These are phyloP conservation scores for Lithophane semibrunnea DNA, from an alignment of 2,888 invertebrate species.

Conservation along the genomic window DNA sequence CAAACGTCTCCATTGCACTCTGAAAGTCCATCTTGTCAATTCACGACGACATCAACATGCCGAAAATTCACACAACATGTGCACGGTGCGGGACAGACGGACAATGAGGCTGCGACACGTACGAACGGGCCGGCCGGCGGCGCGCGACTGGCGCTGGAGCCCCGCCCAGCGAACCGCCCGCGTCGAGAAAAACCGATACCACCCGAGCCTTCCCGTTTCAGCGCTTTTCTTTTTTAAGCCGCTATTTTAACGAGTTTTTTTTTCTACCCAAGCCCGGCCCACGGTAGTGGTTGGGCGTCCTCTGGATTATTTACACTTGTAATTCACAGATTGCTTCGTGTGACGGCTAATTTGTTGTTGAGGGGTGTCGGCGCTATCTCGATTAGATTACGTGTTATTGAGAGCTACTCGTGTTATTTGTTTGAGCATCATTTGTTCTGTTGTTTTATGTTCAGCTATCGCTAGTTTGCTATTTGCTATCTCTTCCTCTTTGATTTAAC, in stretches of 20 bases:
- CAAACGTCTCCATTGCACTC: slow-evolving; percentile 99
- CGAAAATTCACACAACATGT: slow-evolving; percentile 86
- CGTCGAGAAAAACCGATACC: slow-evolving; percentile 89
- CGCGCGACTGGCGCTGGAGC: slow-evolving; percentile 90
- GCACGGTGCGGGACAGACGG: slow-evolving; percentile 75
- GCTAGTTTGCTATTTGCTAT: slow-evolving; percentile 53
- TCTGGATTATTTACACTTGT: slow-evolving; percentile 90
- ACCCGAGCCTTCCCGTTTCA: slow-evolving; percentile 90
- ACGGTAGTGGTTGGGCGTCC: slow-evolving; percentile 89
- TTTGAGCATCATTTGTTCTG: slow-evolving; percentile 65
- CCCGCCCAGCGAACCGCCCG: slow-evolving; percentile 89
- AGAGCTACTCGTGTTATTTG: slow-evolving; percentile 72
- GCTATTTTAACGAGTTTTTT: slow-evolving; percentile 90
- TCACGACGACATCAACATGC: slow-evolving; percentile 89
- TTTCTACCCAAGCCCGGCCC: slow-evolving; percentile 86
- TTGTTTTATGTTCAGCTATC: slow-evolving; percentile 60
- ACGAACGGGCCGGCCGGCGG: slow-evolving; percentile 91
- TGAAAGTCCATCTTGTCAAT: slow-evolving; percentile 97
- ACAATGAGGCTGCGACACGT: slow-evolving; percentile 77
- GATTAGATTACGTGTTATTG: slow-evolving; percentile 79
- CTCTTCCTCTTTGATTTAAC: slow-evolving; percentile 32
- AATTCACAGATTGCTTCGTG: slow-evolving; percentile 86
- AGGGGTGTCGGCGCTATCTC: slow-evolving; percentile 75
- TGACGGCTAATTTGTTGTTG: slow-evolving; percentile 84
- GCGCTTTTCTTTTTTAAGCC: slow-evolving; percentile 91